Evolutionary conservation across 2,888 invertebrate species (phyloP).

Genomic region (Drosophila nr. fundita): DNA sequence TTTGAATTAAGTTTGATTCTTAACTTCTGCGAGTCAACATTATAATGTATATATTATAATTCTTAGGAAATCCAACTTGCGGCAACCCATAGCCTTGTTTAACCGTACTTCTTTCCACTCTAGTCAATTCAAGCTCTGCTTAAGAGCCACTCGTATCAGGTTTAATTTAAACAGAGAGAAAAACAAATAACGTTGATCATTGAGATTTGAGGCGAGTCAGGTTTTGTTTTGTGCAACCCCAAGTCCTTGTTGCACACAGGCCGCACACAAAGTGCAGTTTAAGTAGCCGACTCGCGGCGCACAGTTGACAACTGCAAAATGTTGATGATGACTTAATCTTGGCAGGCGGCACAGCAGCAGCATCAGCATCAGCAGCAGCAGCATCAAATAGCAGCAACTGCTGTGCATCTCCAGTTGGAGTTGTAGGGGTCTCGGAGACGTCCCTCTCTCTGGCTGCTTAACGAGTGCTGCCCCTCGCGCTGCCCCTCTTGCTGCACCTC

Average conservation of each 20-base stretch:
- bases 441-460: constrained; percentile 60
- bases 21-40: background rate
- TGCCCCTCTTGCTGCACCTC: background rate
- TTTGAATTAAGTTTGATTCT: background rate
- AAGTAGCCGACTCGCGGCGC: constrained; percentile 71
- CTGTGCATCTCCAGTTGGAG: constrained; percentile 48
- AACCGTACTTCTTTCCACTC: constrained; percentile 7
- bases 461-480: constrained; percentile 39
- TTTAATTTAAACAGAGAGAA: constrained; percentile 9
- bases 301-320: constrained; percentile 82
- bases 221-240: constrained; percentile 45
- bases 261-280: constrained; percentile 78
- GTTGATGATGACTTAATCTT: constrained; percentile 81
- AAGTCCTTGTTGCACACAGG: constrained; percentile 52
- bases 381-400: constrained; percentile 21
- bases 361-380: constrained; percentile 14
- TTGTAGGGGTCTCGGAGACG: constrained; percentile 39
- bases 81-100: background rate
- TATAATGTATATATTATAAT: background rate
- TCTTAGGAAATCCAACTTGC: background rate
- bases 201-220: constrained; percentile 18
- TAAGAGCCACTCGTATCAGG: background rate
- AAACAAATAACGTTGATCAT: constrained; percentile 40
- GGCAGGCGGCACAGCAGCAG: constrained; percentile 54
- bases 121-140: background rate